phyloP scores from a whole-genome alignment of 2,797 vertebrate species.

The Gambusia yucatana region DNA sequence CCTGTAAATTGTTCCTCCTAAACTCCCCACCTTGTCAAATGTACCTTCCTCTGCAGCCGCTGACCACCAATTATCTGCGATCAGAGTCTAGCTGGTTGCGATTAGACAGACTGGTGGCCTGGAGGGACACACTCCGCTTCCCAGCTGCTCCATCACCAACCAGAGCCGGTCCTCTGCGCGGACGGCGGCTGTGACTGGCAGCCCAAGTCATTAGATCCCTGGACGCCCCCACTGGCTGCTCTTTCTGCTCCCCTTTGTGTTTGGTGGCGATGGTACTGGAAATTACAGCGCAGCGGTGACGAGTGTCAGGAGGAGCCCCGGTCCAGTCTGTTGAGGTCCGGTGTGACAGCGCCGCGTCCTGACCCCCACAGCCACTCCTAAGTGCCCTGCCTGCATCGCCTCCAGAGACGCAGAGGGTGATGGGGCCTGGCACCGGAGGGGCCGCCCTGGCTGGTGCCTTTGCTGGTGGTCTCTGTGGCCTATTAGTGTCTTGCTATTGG shows the following conservation, averaged over 20 bases:
- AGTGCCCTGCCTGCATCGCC: constrained; percentile 66
- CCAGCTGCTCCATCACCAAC: constrained; percentile 64
- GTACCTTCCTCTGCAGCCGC: constrained; percentile 24
- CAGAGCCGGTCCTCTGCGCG: constrained; percentile 54
- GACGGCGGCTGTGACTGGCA: constrained; percentile 68
- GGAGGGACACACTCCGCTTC: constrained; percentile 44
- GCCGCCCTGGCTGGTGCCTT: constrained; percentile 79
- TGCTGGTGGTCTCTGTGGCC: constrained; percentile 83
- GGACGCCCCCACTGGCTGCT: constrained; percentile 73
- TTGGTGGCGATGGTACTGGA: constrained; percentile 16
- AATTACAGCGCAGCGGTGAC: constrained; percentile 38
- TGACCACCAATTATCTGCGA: constrained; percentile 66
- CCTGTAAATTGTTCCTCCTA: neutral
- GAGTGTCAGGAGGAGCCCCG: constrained; percentile 62
- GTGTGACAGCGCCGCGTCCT: constrained; percentile 69
- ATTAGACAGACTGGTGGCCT: constrained; percentile 62
- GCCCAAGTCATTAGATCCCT: constrained; percentile 68
- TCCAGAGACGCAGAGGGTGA: constrained; percentile 78
- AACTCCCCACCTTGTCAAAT: constrained; percentile 26
- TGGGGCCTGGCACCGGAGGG: constrained; percentile 81
- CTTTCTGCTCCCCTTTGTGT: constrained; percentile 63
- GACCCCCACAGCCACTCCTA: constrained; percentile 37
- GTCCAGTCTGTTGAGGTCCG: constrained; percentile 71
- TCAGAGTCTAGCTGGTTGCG: constrained; percentile 65
- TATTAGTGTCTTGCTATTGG: constrained; percentile 86